Base-by-base conservation (phyloP, 1,140 invertebrate species). In the Oedothorax gibbosus region DNA sequence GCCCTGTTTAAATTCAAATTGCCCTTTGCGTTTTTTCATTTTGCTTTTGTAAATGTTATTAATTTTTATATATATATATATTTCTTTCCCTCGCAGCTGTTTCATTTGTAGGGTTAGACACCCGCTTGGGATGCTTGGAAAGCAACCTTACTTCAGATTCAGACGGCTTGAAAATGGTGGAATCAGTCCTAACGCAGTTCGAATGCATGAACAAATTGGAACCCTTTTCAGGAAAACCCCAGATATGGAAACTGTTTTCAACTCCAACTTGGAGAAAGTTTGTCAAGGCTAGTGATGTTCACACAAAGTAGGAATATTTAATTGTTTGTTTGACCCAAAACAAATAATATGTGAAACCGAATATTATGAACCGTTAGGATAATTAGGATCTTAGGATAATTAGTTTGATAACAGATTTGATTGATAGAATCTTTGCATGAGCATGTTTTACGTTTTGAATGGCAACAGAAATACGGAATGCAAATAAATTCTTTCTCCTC, bases 181-280 rank as follows among this genome's bases (percentile, higher is more conserved):
- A 93, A 8, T 93, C 95, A 10, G 94, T 95, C 0, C 92, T 94
- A 66, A 90, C 91, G 3, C 93, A 94, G 8, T 96, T 96, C 87
- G 91, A 91, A 87, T 92, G 90, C 18, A 94, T 94, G 51, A 90
- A 96, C 76, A 92, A 92, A 88, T 93, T 95, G 0, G 96, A 98
- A 88, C 94, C 95, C 88, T 94, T 94, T 15, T 90, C 94, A 95
- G 89, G 94, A 94, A n/a, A 90, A 93, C 7, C 92, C 92, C 64
- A 20, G 8, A 88, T 96, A 2, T 96, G 95, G 95, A 92, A 91
- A 76, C 92, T 91, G 86, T 93, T 95, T 85, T 91, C 94, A 53
- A 96, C 95, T 0, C 93, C 94, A 5, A 86, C 54, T 0, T 87
- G 79, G 72, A 80, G 20, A 57, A 86, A 56, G 49, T 83, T 87